A percentile compares a stretch with the other conserved stretches of the same genome.
These are phyloP conservation scores for Notarius quadriscutis DNA, from an alignment of 2,113 vertebrate genomes.

Conservation along the genomic window DNA sequence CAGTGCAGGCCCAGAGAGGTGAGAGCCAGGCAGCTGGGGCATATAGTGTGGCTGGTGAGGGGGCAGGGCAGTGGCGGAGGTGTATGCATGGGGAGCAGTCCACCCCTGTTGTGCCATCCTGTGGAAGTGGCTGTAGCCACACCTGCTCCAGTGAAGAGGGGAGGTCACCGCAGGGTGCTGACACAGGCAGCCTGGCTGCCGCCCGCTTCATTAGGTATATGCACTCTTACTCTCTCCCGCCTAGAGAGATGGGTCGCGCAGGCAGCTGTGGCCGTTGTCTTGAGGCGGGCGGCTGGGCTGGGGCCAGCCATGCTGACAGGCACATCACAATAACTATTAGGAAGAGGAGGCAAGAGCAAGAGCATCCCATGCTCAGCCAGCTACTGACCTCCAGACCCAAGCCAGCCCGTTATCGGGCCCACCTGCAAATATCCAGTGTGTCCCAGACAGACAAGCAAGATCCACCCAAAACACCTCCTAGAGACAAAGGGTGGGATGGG, in stretches of 20 bases:
- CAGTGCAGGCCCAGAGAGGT: slow-evolving; percentile 92
- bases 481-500: slow-evolving; percentile 32
- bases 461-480: slow-evolving; percentile 50
- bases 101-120: slow-evolving; percentile 68
- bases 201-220: slow-evolving; percentile 84
- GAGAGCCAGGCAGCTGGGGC: slow-evolving; percentile 71
- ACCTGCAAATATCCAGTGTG: slow-evolving; percentile 50
- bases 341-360: slow-evolving; percentile 69
- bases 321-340: slow-evolving; percentile 70
- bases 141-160: slow-evolving; percentile 75
- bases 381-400: slow-evolving; percentile 73
- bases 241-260: slow-evolving; percentile 76
- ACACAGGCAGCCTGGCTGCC: slow-evolving; percentile 73
- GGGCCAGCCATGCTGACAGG: slow-evolving; percentile 62
- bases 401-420: slow-evolving; percentile 62
- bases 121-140: slow-evolving; percentile 70
- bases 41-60: slow-evolving; percentile 64
- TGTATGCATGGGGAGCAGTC: slow-evolving; percentile 68
- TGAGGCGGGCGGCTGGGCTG: slow-evolving; percentile 73
- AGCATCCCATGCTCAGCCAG: slow-evolving; percentile 75
- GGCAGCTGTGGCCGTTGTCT: slow-evolving; percentile 78
- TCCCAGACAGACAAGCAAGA: slow-evolving; percentile 51
- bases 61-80: slow-evolving; percentile 62
- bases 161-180: slow-evolving; percentile 68
- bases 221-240: slow-evolving; percentile 82